Evolutionary conservation across 2,888 invertebrate species (phyloP).

Genomic region (Macrophya alboannulata): DNA sequence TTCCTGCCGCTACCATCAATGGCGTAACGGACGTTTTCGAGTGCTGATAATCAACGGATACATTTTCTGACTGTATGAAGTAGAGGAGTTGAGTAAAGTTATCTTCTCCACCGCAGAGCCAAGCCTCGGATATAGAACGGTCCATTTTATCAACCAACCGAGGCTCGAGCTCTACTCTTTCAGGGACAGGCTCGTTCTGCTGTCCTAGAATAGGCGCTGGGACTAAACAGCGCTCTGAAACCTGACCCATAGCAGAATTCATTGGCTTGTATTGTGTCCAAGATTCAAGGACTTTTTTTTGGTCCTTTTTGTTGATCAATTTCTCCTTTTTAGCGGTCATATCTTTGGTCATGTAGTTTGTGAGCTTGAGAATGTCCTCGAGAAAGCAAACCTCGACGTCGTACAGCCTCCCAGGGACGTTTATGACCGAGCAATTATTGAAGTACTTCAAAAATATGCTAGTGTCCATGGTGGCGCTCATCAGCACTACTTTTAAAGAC

Average conservation of each 20-base stretch:
- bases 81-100: constrained; percentile 89
- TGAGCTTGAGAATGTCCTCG: constrained; percentile 89
- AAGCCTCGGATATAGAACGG: constrained; percentile 84
- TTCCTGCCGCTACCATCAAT: constrained; percentile 90
- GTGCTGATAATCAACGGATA: constrained; percentile 88
- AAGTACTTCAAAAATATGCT: constrained; percentile 93
- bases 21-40: constrained; percentile 85
- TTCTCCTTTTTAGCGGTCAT: constrained; percentile 79
- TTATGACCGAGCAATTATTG: constrained; percentile 88
- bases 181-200: constrained; percentile 75
- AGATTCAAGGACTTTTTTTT: constrained; percentile 76
- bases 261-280: constrained; percentile 77
- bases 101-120: constrained; percentile 83
- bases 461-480: constrained; percentile 97
- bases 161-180: constrained; percentile 81
- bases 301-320: constrained; percentile 76
- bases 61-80: constrained; percentile 90
- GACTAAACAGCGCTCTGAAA: constrained; percentile 67
- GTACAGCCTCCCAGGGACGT: constrained; percentile 89
- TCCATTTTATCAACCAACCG: constrained; percentile 86
- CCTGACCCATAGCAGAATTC: constrained; percentile 57
- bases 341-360: constrained; percentile 82
- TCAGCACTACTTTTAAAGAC: constrained; percentile 91
- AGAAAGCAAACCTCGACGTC: constrained; percentile 90
- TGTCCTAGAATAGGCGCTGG: constrained; percentile 74